A percentile compares a stretch with the other conserved stretches of the same genome.
Conservation (phyloP, 2,888 invertebrate species). For the Xestia sexstrigata region DNA sequence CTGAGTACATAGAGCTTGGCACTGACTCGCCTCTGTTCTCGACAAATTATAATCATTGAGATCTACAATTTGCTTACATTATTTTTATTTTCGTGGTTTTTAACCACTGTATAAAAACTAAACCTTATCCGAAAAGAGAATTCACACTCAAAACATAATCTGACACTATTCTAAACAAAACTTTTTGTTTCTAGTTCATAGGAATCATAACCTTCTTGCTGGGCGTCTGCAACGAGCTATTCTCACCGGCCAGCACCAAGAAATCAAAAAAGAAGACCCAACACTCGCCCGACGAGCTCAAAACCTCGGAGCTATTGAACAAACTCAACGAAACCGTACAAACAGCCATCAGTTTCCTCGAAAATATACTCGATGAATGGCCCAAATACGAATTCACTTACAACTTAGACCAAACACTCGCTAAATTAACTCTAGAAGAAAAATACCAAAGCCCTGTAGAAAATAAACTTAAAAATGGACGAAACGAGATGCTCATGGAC, state of each 20-base stretch:
- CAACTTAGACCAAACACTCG: conserved; percentile 82
- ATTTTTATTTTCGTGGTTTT: not conserved
- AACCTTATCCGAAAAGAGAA: not conserved
- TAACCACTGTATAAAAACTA: not conserved
- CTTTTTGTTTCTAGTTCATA: conserved; percentile 86
- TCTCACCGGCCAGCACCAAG: conserved; percentile 87
- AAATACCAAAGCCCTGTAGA: conserved; percentile 84
- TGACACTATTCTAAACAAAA: not conserved
- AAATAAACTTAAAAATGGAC: conserved; percentile 87
- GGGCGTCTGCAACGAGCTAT: conserved; percentile 89
- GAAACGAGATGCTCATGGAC: conserved; percentile 87
- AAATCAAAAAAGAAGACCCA: conserved; percentile 91
- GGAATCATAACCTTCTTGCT: conserved; percentile 90
- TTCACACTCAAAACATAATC: not conserved
- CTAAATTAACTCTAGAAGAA: conserved; percentile 77
- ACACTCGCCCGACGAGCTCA: conserved; percentile 85
- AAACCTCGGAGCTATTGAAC: conserved; percentile 78
- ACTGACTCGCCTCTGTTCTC: not conserved
- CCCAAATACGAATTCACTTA: conserved; percentile 76
- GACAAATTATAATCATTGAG: not conserved
- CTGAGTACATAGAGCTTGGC: not conserved
- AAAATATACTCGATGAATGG: conserved; percentile 85
- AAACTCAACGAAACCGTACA: conserved; percentile 81
- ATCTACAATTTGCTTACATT: not conserved
- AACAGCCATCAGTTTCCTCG: conserved; percentile 79